Conservation (phyloP, 2,113 vertebrate genomes). For the Craseonycteris thonglongyai region DNA sequence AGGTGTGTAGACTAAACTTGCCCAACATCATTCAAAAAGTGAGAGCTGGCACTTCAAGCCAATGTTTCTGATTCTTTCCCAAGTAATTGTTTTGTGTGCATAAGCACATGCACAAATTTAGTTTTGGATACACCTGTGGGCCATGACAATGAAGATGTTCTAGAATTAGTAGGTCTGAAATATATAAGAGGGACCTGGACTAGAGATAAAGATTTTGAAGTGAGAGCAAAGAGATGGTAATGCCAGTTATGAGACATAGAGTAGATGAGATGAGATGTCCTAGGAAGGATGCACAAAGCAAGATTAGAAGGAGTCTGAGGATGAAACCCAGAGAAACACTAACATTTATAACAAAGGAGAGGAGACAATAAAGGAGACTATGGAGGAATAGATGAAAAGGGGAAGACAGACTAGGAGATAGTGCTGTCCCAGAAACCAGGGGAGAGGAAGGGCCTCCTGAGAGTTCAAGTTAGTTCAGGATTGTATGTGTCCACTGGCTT, state of each 20-base stretch:
- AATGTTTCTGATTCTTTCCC: background rate
- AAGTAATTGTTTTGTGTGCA: background rate
- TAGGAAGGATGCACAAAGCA: background rate
- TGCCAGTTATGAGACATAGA: background rate
- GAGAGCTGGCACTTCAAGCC: background rate
- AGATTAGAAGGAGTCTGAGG: background rate
- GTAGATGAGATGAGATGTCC: background rate
- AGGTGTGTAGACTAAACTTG: background rate
- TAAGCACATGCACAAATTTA: background rate
- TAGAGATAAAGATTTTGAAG: background rate
- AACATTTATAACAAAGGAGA: background rate
- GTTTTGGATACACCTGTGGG: background rate
- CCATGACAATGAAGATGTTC: background rate
- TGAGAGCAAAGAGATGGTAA: background rate
- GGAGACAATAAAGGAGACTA: background rate
- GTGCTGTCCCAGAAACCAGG: background rate
- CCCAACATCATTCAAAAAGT: background rate
- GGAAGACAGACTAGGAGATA: background rate
- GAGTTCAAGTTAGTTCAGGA: background rate
- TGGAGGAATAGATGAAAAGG: background rate
- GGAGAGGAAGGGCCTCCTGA: background rate
- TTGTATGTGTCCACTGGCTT: background rate
- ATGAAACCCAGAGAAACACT: background rate
- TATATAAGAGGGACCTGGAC: background rate
- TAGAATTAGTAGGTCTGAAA: background rate